Percentiles rank a stretch among this genome's conserved stretches.
phyloP scores from a whole-genome alignment of 2,888 invertebrate genomes.

The Pyrrhia umbra region DNA sequence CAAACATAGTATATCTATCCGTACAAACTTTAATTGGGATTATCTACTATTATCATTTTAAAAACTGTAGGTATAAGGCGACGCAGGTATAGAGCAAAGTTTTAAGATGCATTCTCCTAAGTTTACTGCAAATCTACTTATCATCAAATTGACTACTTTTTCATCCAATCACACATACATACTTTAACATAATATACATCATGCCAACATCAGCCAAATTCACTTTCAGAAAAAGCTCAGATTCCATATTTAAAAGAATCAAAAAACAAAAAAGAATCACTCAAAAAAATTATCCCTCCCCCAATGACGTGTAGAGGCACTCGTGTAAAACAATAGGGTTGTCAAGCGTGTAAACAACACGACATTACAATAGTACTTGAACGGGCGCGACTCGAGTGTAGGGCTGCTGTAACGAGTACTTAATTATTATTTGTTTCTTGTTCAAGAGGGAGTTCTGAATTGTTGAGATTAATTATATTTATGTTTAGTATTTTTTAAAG shows the following conservation, averaged over 20 bases:
- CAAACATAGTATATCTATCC: too few species aligned
- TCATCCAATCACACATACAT: too few species aligned
- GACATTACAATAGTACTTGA: slow-evolving; percentile 74
- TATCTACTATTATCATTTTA: too few species aligned
- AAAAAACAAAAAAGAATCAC: slow-evolving; percentile 64
- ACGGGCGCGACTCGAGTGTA: slow-evolving; percentile 40
- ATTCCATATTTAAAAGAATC: slow-evolving; percentile 36
- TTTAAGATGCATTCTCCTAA: too few species aligned
- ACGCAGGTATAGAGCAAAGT: too few species aligned
- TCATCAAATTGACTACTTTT: too few species aligned
- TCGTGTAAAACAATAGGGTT: slow-evolving; percentile 77
- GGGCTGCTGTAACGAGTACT: slow-evolving; percentile 65
- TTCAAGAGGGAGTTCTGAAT: slow-evolving; percentile 48
- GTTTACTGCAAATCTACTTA: too few species aligned
- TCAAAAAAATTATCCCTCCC: slow-evolving; percentile 69
- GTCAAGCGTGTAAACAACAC: slow-evolving; percentile 76
- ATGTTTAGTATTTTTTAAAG: slow-evolving; percentile 5
- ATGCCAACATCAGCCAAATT: neutral
- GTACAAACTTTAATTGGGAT: too few species aligned
- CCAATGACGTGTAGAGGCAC: slow-evolving; percentile 73
- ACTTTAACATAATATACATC: too few species aligned
- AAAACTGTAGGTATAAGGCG: too few species aligned
- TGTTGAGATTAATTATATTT: slow-evolving; percentile 32
- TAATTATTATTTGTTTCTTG: slow-evolving; percentile 68
- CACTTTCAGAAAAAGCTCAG: slow-evolving; percentile 16